These are phyloP conservation scores for Lampris megalopsis DNA, from an alignment of 2,113 vertebrate genomes.

Conservation along the genomic window DNA sequence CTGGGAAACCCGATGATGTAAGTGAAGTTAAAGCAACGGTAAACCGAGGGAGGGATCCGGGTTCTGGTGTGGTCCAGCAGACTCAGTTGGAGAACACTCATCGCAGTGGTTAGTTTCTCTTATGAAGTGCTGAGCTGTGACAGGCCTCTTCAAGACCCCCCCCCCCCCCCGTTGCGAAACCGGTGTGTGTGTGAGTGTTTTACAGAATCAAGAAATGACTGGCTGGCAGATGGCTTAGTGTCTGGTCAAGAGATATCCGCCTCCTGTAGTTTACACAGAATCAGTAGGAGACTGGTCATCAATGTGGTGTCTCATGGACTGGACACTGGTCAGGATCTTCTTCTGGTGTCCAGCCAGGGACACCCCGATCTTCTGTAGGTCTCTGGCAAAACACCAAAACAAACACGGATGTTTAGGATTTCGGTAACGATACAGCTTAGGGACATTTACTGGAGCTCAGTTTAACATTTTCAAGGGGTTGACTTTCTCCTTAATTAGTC, in stretches of 20 bases:
- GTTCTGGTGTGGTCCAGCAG: conserved; percentile 5
- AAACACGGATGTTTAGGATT: not conserved
- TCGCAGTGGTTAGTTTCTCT: too few species aligned
- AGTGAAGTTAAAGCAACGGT: not conserved
- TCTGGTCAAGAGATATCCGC: conserved; percentile 10
- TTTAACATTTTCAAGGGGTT: too few species aligned
- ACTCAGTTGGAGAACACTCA: not conserved
- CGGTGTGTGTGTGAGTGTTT: not conserved
- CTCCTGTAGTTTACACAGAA: conserved; percentile 58
- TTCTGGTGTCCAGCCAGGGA: conserved; percentile 97
- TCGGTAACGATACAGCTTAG: not conserved
- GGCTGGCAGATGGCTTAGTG: not conserved
- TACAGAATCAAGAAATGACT: not conserved
- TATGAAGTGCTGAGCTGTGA: too few species aligned
- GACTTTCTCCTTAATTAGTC: too few species aligned
- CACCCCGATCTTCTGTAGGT: conserved; percentile 95
- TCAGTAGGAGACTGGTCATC: conserved; percentile 89
- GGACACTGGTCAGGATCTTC: conserved; percentile 98
- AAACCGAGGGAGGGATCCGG: not conserved
- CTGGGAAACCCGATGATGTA: not conserved
- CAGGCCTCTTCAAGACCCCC: not conserved
- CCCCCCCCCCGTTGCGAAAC: not conserved
- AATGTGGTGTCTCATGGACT: conserved; percentile 91
- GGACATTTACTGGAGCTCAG: not conserved
- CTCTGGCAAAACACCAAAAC: conserved; percentile 78